Percentiles rank a stretch among this genome's conserved stretches.
phyloP scores from a whole-genome alignment of 2,888 invertebrate species.

The Epistrophe grossulariae region DNA sequence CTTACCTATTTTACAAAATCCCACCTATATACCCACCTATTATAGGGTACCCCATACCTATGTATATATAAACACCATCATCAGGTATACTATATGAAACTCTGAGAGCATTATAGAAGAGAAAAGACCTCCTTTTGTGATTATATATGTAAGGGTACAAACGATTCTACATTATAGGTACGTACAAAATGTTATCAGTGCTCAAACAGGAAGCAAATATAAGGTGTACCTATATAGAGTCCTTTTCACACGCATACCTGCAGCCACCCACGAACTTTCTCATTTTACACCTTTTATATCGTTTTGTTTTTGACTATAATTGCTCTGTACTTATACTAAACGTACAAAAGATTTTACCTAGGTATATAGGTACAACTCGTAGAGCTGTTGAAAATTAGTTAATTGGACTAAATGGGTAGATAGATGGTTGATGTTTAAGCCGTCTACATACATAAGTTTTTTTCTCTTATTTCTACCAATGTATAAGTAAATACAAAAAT shows the following conservation, averaged over 20 bases:
- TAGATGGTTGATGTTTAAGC: slow-evolving; percentile 15
- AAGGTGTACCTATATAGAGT: slow-evolving; percentile 54
- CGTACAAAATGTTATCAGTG: slow-evolving; percentile 67
- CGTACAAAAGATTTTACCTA: slow-evolving; percentile 15
- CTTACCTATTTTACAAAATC: background rate
- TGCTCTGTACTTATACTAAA: slow-evolving; percentile 55
- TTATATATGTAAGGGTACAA: slow-evolving; percentile 33
- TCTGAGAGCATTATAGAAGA: background rate
- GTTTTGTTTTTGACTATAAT: slow-evolving; percentile 72
- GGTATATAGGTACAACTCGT: background rate
- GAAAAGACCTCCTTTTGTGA: slow-evolving; percentile 38
- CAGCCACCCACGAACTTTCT: slow-evolving; percentile 13
- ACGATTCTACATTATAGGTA: background rate
- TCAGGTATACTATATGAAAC: background rate
- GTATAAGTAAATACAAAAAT: too few relatives aligned
- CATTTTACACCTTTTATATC: slow-evolving; percentile 58
- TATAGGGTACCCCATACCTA: too few relatives aligned
- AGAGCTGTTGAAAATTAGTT: slow-evolving; percentile 70
- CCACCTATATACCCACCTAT: slow-evolving; percentile 8
- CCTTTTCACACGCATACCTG: slow-evolving; percentile 38
- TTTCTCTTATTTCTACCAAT: too few relatives aligned
- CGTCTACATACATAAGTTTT: too few relatives aligned
- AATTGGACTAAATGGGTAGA: slow-evolving; percentile 60
- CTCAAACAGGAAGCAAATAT: slow-evolving; percentile 70
- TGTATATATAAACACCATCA: background rate